Base-by-base conservation (phyloP, 1,140 invertebrate genomes). In the Papilio aristodemus region DNA sequence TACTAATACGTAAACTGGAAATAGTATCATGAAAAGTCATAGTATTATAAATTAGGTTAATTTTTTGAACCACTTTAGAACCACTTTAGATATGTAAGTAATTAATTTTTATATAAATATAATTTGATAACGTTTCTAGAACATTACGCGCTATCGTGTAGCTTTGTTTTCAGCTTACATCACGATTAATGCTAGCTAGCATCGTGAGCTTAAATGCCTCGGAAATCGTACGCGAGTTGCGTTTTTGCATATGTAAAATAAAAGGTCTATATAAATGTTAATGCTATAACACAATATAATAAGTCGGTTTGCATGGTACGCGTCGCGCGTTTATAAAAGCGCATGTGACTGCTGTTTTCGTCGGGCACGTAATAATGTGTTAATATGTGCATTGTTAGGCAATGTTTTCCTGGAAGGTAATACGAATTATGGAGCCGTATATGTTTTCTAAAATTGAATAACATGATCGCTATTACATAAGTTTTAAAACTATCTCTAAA, bases 221-320 rank as follows among this genome's bases (percentile, higher is more conserved):
- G 32, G 46, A 60, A 60, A 60, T 37, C 14, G 27, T 36, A 38
- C 0, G 4, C 4, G 32, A 25, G 22, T 11, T 13, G 22, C 54
- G 25, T 36, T 36, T 60, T 60, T 11, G 58, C 58, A 60, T 60
- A 36, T 37, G 27, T 36, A 60, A 60, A 60, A 36, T 60, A 60
- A 60, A 60, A 60, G 32, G 36, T 4, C 58, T 60, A 60, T 60
- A 60, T 60, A 59, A 59, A 59, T 59, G 58, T 59, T 14, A 59
- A 60, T 60, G 32, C 1, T 37, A 60, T 17, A 38, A 36, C 32
- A 50, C 8, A 50, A 50, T 50, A 22, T 50, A 19, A 50, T 50
- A 50, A 50, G 22, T 50, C 17, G 46, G 19, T 50, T 50, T 50
- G 46, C 19, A 19, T 50, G 19, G 46, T 50, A 50, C 17, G 4